phyloP scores from a whole-genome alignment of 2,113 vertebrate genomes.

The Oplegnathus fasciatus region DNA sequence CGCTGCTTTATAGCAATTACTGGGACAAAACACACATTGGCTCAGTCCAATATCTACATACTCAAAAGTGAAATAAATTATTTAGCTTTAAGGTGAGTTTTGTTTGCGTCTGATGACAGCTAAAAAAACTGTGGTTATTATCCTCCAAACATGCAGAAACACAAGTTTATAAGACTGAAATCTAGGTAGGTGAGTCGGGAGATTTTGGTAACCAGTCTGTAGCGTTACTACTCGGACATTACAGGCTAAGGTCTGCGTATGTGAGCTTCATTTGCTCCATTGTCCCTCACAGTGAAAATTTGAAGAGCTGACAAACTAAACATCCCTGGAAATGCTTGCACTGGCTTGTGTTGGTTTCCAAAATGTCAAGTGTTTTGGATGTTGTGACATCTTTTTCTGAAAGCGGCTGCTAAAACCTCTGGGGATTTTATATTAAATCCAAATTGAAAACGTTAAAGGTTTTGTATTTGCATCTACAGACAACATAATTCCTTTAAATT shows the following conservation, averaged over 20 bases:
- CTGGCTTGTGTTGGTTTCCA: slow-evolving; percentile 43
- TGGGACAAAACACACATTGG: slow-evolving; percentile 43
- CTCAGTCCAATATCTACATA: slow-evolving; percentile 54
- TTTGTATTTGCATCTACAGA: slow-evolving; percentile 12
- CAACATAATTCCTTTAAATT: background rate
- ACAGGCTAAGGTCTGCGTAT: slow-evolving; percentile 57
- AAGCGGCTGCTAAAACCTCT: slow-evolving; percentile 41
- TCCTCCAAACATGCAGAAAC: slow-evolving; percentile 62
- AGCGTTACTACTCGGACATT: slow-evolving; percentile 27
- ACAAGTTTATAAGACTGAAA: slow-evolving; percentile 30
- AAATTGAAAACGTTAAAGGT: slow-evolving; percentile 16
- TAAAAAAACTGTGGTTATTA: slow-evolving; percentile 29
- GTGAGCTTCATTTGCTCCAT: slow-evolving; percentile 44
- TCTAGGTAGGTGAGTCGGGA: slow-evolving; percentile 30
- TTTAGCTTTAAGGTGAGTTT: slow-evolving; percentile 13
- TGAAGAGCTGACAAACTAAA: slow-evolving; percentile 38
- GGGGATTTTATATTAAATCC: slow-evolving; percentile 14
- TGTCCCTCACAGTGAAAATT: slow-evolving; percentile 74
- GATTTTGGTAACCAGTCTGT: slow-evolving; percentile 34
- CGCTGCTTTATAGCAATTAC: slow-evolving; percentile 34
- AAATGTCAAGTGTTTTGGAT: slow-evolving; percentile 39
- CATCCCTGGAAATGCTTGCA: slow-evolving; percentile 46
- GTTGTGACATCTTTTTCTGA: slow-evolving; percentile 53
- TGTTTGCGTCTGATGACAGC: slow-evolving; percentile 4
- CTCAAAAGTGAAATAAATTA: slow-evolving; percentile 35